A percentile compares a stretch with the other conserved stretches of the same genome.
Conservation (phyloP, 1,140 invertebrate species). For the Armadillidium nasatum region DNA sequence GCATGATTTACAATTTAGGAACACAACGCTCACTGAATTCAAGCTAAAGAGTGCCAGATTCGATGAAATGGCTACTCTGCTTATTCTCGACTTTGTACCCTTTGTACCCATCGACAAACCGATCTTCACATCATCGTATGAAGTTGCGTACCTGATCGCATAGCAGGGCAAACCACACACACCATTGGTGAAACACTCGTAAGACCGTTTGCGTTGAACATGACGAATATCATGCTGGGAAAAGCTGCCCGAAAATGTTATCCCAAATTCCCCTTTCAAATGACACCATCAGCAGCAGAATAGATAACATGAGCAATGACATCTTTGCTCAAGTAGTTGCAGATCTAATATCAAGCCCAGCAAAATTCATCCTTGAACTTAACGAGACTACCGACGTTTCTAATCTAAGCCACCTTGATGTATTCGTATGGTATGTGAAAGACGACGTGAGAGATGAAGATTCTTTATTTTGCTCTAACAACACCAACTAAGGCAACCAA, state of each 20-base stretch:
- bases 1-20: too few relatives aligned
- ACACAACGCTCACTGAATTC: too few relatives aligned
- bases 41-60: slow-evolving; percentile 19
- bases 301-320: too few relatives aligned
- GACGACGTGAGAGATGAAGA: slow-evolving; percentile 27
- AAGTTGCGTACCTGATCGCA: slow-evolving; percentile 27
- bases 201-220: slow-evolving; percentile 25
- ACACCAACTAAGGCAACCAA: slow-evolving; percentile 33
- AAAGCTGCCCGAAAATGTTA: slow-evolving; percentile 26
- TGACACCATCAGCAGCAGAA: too few relatives aligned
- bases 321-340: too few relatives aligned
- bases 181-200: slow-evolving; percentile 30
- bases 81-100: slow-evolving; percentile 25
- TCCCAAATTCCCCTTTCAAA: slow-evolving; percentile 33
- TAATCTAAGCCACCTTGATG: slow-evolving; percentile 19
- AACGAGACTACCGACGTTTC: neutral
- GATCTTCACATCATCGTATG: slow-evolving; percentile 20
- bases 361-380: slow-evolving; percentile 22
- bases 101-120: slow-evolving; percentile 28
- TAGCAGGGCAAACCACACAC: slow-evolving; percentile 30
- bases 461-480: slow-evolving; percentile 32
- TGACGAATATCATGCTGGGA: too few relatives aligned
- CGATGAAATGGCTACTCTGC: slow-evolving; percentile 28
- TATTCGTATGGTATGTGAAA: slow-evolving; percentile 27
- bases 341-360: slow-evolving; percentile 27